These are phyloP conservation scores for Meganola albula DNA, from an alignment of 2,888 invertebrate genomes.

Conservation along the genomic window DNA sequence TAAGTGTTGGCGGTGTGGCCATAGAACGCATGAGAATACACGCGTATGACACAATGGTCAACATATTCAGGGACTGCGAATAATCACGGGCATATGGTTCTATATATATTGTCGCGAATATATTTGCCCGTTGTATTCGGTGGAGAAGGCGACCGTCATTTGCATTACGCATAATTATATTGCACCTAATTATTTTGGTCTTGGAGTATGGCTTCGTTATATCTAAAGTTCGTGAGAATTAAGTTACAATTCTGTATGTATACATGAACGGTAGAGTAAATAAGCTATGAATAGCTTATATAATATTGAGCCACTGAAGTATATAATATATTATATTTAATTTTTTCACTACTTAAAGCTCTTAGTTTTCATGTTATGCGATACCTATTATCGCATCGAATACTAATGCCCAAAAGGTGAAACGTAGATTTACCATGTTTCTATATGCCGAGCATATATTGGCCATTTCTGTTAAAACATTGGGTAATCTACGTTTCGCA, in stretches of 20 bases:
- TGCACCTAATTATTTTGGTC: constrained; percentile 46
- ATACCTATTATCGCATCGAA: constrained; percentile 59
- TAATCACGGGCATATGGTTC: too few species aligned
- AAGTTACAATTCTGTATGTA: constrained; percentile 49
- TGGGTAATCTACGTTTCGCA: constrained; percentile 32
- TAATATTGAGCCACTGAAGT: constrained; percentile 74
- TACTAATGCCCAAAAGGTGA: constrained; percentile 46
- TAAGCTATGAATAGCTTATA: constrained; percentile 72
- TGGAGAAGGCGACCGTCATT: too few species aligned
- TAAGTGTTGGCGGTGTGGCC: too few species aligned
- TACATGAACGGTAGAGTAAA: constrained; percentile 60
- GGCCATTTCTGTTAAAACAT: too few species aligned
- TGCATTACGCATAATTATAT: constrained; percentile 18
- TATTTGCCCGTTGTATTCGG: too few species aligned
- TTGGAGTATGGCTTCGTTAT: constrained; percentile 51
- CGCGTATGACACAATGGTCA: too few species aligned
- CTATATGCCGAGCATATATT: too few species aligned
- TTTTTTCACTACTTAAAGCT: constrained; percentile 78
- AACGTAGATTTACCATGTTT: constrained; percentile 26
- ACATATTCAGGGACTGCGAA: too few species aligned
- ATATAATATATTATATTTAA: constrained; percentile 69
- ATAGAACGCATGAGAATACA: too few species aligned
- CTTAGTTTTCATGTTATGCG: constrained; percentile 73
- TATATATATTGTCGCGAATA: too few species aligned
- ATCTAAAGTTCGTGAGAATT: constrained; percentile 36